phyloP scores from a whole-genome alignment of 2,113 vertebrate genomes.

The Perca schrenkii region DNA sequence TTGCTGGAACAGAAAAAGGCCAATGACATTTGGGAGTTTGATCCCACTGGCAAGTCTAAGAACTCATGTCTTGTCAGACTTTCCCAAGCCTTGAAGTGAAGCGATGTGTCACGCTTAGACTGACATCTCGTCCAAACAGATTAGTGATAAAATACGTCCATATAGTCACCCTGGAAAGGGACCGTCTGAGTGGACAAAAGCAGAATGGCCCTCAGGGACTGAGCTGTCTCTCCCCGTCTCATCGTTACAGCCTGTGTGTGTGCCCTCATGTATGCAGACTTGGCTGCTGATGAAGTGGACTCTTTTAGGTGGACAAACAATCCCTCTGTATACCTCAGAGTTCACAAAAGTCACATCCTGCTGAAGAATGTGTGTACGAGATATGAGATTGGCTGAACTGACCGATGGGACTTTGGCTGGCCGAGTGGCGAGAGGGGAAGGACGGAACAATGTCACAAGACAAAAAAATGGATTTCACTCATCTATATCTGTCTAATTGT shows the following conservation, averaged over 20 bases:
- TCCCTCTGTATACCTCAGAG: slow-evolving; percentile 31
- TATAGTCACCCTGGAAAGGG: slow-evolving; percentile 28
- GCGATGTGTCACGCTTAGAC: slow-evolving; percentile 53
- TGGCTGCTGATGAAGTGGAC: slow-evolving; percentile 46
- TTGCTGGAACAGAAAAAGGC: slow-evolving; percentile 38
- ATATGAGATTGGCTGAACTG: slow-evolving; percentile 51
- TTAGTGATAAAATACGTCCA: slow-evolving; percentile 58
- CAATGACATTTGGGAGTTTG: slow-evolving; percentile 46
- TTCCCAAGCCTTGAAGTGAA: slow-evolving; percentile 18
- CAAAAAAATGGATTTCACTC: slow-evolving; percentile 39
- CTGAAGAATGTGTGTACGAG: slow-evolving; percentile 50
- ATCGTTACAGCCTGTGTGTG: slow-evolving; percentile 13
- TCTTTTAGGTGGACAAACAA: slow-evolving; percentile 56
- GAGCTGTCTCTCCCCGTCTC: slow-evolving; percentile 44
- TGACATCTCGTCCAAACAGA: slow-evolving; percentile 67
- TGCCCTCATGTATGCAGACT: slow-evolving; percentile 31
- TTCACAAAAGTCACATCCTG: slow-evolving; percentile 78
- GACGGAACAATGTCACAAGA: slow-evolving; percentile 73
- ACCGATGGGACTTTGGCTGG: slow-evolving; percentile 6
- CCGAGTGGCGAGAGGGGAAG: slow-evolving; percentile 52
- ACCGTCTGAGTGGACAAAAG: slow-evolving; percentile 55
- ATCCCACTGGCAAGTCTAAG: slow-evolving; percentile 26
- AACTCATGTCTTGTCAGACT: slow-evolving; percentile 35
- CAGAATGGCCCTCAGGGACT: slow-evolving; percentile 35
- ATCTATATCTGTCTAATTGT: slow-evolving; percentile 66